phyloP scores from a whole-genome alignment of 1,140 invertebrate genomes.

The Bombus superbus region DNA sequence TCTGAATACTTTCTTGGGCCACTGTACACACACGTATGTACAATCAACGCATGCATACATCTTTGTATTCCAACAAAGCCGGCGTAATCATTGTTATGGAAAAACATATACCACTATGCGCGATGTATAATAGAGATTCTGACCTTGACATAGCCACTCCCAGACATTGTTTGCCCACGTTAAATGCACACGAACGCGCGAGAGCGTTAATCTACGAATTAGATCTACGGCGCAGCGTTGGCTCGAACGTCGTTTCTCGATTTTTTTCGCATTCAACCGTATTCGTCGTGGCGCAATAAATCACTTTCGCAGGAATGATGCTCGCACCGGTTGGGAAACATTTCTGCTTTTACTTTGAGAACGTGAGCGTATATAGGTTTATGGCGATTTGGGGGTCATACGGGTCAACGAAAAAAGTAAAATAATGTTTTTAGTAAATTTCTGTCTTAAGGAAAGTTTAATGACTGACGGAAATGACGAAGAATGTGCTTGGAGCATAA shows the following conservation, averaged over 20 bases:
- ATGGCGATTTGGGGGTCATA: background rate
- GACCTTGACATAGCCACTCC: slow-evolving; percentile 76
- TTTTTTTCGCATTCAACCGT: background rate
- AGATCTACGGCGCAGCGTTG: background rate
- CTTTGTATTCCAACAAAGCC: background rate
- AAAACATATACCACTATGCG: slow-evolving; percentile 54
- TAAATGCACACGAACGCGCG: slow-evolving; percentile 9
- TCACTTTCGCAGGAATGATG: slow-evolving; percentile 12
- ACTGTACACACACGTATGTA: background rate
- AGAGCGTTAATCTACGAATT: slow-evolving; percentile 26
- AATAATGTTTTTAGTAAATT: background rate
- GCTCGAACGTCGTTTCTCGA: background rate
- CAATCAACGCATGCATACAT: background rate
- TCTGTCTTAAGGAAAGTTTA: background rate
- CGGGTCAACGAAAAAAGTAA: background rate
- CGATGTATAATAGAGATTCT: slow-evolving; percentile 54
- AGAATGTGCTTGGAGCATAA: background rate
- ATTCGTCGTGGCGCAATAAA: background rate
- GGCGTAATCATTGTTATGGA: slow-evolving; percentile 48
- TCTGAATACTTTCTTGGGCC: background rate
- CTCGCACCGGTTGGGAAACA: background rate
- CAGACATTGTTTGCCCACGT: slow-evolving; percentile 53
- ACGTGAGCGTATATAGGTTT: background rate
- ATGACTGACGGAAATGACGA: background rate
- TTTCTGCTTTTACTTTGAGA: slow-evolving; percentile 9